Evolutionary conservation across 2,113 vertebrate species (phyloP).

Genomic region (Nipponia nippon): DNA sequence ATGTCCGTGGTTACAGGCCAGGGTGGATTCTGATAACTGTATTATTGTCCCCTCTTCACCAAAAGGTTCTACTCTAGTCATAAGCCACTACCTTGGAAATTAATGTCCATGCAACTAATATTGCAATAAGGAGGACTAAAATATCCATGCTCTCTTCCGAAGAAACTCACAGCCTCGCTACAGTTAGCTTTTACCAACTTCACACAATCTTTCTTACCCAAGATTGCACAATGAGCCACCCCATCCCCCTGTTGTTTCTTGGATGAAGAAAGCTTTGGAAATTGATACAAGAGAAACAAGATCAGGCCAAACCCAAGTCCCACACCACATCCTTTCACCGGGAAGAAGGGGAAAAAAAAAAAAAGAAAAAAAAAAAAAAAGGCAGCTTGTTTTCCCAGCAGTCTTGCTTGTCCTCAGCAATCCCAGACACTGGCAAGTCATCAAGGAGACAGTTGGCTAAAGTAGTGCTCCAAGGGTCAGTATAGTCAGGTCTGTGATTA

Average conservation of each 20-base stretch:
- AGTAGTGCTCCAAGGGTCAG: not conserved
- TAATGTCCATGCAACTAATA: not conserved
- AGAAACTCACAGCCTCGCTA: not conserved
- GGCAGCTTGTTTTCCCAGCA: constrained; percentile 12
- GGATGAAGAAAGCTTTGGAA: constrained; percentile 4
- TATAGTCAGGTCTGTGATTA: not conserved
- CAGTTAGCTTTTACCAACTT: not conserved
- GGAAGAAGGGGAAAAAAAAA: not conserved
- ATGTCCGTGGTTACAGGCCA: not conserved
- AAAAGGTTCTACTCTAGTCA: not conserved
- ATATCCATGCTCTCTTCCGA: rapidly evolving
- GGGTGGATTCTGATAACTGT: not conserved
- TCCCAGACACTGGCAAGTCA: not conserved
- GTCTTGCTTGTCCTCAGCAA: not conserved
- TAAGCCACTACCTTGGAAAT: not conserved
- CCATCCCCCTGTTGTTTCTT: not conserved
- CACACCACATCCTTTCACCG: constrained; percentile 32
- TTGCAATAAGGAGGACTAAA: not conserved
- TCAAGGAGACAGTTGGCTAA: constrained; percentile 18
- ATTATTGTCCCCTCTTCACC: not conserved
- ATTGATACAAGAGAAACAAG: not conserved
- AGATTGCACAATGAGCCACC: not conserved
- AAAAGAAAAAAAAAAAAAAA: not conserved
- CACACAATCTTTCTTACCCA: not conserved
- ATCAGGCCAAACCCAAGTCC: not conserved